Evolutionary conservation across 2,113 vertebrate species (phyloP).

Genomic region (Ciconia maguari): DNA sequence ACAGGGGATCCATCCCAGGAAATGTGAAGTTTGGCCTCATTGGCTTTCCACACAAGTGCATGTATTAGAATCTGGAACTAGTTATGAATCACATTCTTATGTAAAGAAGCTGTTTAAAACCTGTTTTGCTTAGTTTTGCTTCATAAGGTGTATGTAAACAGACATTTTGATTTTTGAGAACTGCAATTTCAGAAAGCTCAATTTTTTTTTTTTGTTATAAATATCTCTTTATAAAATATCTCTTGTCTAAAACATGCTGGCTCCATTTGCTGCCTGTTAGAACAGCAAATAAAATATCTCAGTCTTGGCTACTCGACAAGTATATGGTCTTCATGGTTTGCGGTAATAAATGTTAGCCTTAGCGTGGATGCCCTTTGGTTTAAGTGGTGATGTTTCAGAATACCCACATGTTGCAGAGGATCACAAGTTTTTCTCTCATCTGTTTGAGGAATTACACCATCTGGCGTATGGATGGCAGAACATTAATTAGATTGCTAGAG

Average conservation of each 20-base stretch:
- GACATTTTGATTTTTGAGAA: not conserved
- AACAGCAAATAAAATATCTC: conserved; percentile 11
- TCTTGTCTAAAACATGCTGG: not conserved
- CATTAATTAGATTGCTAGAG: not conserved
- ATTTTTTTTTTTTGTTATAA: not conserved
- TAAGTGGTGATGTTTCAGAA: not conserved
- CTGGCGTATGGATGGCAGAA: not conserved
- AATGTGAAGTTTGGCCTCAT: not conserved
- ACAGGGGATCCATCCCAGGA: not conserved
- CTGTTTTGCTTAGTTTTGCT: not conserved
- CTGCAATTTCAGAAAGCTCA: not conserved
- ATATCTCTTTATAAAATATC: not conserved
- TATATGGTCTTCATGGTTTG: conserved; percentile 2
- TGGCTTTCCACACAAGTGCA: not conserved
- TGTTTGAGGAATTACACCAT: not conserved
- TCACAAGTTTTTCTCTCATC: not conserved
- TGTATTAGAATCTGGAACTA: not conserved
- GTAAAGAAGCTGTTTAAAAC: not conserved
- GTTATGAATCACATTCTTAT: not conserved
- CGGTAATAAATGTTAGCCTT: conserved; percentile 23
- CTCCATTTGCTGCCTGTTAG: conserved; percentile 26
- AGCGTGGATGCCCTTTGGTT: conserved; percentile 19
- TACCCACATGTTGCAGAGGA: not conserved
- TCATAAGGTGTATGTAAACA: not conserved
- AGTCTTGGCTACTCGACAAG: not conserved